Conservation (phyloP, 1,140 invertebrate species). For the Littorina saxatilis region DNA sequence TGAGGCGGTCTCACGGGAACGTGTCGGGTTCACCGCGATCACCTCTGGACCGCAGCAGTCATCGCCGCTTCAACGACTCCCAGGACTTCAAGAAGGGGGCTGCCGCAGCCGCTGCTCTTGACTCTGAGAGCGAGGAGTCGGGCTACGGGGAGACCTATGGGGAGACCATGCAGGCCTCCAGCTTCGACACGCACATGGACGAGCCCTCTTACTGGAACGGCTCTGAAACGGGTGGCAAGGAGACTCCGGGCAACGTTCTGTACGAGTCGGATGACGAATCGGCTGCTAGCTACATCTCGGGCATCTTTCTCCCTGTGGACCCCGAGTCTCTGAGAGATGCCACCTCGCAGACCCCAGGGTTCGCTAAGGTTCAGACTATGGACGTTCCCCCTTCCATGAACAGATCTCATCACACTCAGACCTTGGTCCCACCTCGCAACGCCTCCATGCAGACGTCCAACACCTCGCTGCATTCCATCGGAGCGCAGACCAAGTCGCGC, state of each 20-base stretch:
- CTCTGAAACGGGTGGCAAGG: constrained; percentile 29
- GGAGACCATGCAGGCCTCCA: constrained; percentile 71
- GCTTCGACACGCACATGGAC: constrained; percentile 70
- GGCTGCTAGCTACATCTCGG: constrained; percentile 65
- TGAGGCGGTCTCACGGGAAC: constrained; percentile 33
- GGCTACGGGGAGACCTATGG: constrained; percentile 71
- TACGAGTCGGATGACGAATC: constrained; percentile 68
- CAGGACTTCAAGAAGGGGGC: constrained; percentile 60
- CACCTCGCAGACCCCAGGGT: constrained; percentile 66
- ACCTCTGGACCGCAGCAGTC: constrained; percentile 46
- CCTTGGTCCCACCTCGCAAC: constrained; percentile 46
- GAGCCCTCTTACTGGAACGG: constrained; percentile 51
- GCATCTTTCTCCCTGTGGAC: constrained; percentile 60
- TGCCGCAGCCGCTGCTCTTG: constrained; percentile 52
- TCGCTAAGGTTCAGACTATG: constrained; percentile 67
- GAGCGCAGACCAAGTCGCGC: constrained; percentile 57
- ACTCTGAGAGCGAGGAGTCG: constrained; percentile 72
- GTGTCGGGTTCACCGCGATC: constrained; percentile 34
- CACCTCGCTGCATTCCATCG: constrained; percentile 65
- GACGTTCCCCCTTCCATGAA: constrained; percentile 42
- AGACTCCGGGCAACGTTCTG: constrained; percentile 32
- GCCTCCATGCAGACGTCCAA: constrained; percentile 57
- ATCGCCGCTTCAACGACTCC: constrained; percentile 50
- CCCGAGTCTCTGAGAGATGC: constrained; percentile 62
- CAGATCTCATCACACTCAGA: constrained; percentile 56